These are phyloP conservation scores for Bothrops jararaca DNA, from an alignment of 2,113 vertebrate genomes.

Conservation along the genomic window DNA sequence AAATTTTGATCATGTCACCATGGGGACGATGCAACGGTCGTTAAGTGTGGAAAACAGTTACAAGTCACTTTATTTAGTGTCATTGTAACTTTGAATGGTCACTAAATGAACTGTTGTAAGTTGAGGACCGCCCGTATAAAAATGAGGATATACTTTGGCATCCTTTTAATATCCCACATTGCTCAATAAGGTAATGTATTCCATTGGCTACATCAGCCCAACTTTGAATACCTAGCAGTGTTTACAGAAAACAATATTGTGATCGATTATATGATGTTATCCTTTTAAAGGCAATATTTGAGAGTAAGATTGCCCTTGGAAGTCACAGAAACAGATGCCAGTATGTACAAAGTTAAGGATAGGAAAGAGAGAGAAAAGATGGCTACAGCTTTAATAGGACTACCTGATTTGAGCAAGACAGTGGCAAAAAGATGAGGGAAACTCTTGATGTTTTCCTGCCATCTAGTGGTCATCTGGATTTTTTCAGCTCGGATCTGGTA, in stretches of 20 bases:
- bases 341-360: background rate
- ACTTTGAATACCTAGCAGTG: background rate
- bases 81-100: background rate
- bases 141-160: background rate
- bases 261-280: background rate
- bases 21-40: too few species aligned
- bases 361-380: background rate
- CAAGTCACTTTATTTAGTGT: background rate
- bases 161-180: background rate
- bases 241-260: background rate
- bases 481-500: background rate
- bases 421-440: background rate
- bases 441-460: background rate
- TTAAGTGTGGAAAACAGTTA: background rate
- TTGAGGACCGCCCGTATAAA: background rate
- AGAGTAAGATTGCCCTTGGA: background rate
- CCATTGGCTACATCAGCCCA: background rate
- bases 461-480: background rate
- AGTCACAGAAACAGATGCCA: background rate
- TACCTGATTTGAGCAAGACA: background rate
- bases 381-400: background rate
- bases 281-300: background rate
- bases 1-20: background rate
- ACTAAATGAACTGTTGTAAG: background rate
- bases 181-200: background rate